Percentiles rank a stretch among this genome's conserved stretches.
These are phyloP conservation scores for Beris morrisii DNA, from an alignment of 2,888 invertebrate species.

Conservation along the genomic window DNA sequence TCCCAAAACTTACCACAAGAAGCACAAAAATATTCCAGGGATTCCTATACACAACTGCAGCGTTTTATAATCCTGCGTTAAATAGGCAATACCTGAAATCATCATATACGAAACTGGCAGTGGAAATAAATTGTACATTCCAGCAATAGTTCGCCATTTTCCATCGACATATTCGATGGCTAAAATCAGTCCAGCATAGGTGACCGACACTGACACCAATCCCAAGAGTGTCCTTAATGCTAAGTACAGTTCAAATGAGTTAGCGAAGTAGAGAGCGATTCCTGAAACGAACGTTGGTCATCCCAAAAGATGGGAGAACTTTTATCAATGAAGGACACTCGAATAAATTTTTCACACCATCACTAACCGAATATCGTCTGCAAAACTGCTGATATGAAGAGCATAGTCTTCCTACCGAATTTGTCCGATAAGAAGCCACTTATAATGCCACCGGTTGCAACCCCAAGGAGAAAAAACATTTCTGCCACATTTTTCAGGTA, in stretches of 20 bases:
- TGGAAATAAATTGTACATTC: slow-evolving; percentile 79
- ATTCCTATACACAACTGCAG: slow-evolving; percentile 73
- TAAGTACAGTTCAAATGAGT: slow-evolving; percentile 71
- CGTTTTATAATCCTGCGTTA: slow-evolving; percentile 71
- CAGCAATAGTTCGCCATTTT: slow-evolving; percentile 77
- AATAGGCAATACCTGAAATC: slow-evolving; percentile 71
- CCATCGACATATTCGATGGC: slow-evolving; percentile 79
- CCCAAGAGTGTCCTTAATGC: slow-evolving; percentile 71
- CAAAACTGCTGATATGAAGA: slow-evolving; percentile 70
- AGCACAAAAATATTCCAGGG: slow-evolving; percentile 69
- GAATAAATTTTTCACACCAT: background rate
- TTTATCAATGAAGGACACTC: slow-evolving; percentile 9
- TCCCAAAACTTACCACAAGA: slow-evolving; percentile 63
- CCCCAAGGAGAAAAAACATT: slow-evolving; percentile 75
- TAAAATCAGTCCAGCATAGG: slow-evolving; percentile 78
- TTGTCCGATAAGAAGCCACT: slow-evolving; percentile 79
- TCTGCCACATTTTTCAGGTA: slow-evolving; percentile 72
- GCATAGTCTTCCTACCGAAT: slow-evolving; percentile 75
- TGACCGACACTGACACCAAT: slow-evolving; percentile 77
- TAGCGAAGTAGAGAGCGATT: slow-evolving; percentile 69
- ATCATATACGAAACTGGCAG: slow-evolving; percentile 74
- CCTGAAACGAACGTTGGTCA: slow-evolving; percentile 45
- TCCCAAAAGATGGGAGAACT: background rate
- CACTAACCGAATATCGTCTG: slow-evolving; percentile 67
- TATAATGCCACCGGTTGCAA: slow-evolving; percentile 76